Conservation (phyloP, 2,113 vertebrate species). For the Phoenicopterus ruber region DNA sequence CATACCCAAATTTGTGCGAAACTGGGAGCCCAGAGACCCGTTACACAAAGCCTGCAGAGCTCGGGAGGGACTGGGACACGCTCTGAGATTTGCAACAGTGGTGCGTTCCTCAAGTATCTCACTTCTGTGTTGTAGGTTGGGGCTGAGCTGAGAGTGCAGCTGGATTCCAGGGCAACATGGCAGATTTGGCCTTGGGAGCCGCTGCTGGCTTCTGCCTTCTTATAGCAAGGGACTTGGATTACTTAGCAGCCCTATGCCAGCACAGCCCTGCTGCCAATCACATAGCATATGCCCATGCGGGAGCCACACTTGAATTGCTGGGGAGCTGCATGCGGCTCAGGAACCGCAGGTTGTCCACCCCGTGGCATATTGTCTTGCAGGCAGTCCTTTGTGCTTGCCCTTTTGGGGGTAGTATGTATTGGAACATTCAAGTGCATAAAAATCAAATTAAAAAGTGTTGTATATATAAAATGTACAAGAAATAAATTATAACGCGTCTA, state of each 20-base stretch:
- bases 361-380: fast-evolving
- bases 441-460: neutral
- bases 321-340: neutral
- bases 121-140: neutral
- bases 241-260: neutral
- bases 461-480: neutral
- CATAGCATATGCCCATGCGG: fast-evolving
- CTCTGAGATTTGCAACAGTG: neutral
- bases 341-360: neutral
- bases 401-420: neutral
- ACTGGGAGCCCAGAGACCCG: neutral
- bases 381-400: neutral
- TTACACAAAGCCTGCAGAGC: neutral
- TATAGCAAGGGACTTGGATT: neutral
- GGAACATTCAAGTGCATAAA: neutral
- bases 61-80: neutral
- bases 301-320: fast-evolving
- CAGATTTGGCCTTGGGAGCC: neutral
- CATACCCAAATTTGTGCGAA: neutral
- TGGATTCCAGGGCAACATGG: neutral
- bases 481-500: neutral
- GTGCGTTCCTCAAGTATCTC: neutral
- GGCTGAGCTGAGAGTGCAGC: neutral
- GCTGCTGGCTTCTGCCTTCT: neutral
- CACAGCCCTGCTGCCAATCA: conserved; percentile 38